Evolutionary conservation across 30 jellyfish, hydroid and myxozoan species (phyloP).

Genomic region (Cassiopea andromeda): DNA sequence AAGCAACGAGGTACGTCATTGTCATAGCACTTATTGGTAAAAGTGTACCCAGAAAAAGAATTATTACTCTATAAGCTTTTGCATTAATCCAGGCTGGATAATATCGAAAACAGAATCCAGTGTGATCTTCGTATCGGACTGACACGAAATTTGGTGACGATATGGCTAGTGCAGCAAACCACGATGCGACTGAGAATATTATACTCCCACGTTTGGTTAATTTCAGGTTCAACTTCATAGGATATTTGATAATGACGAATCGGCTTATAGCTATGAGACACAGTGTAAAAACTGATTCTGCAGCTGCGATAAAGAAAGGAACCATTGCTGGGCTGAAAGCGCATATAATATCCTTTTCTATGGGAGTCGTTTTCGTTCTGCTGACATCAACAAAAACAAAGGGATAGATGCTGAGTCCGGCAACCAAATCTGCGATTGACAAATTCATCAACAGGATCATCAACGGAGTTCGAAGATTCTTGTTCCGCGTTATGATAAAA

Average conservation of each 20-base stretch:
- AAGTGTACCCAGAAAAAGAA: constrained; percentile 32
- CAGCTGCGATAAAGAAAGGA: constrained; percentile 55
- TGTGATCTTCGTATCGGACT: constrained; percentile 46
- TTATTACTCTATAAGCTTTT: constrained; percentile 38
- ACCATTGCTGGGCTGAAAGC: constrained; percentile 60
- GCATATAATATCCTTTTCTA: constrained; percentile 40
- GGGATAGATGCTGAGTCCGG: constrained; percentile 58
- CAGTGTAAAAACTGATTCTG: constrained; percentile 66
- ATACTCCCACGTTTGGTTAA: constrained; percentile 41
- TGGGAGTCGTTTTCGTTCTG: constrained; percentile 27
- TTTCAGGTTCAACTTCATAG: constrained; percentile 27
- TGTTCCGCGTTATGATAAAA: constrained; percentile 6
- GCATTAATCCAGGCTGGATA: constrained; percentile 52
- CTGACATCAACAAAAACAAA: constrained; percentile 66
- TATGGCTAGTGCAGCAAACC: constrained; percentile 39
- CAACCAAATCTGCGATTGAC: constrained; percentile 69
- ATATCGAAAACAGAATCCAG: constrained; percentile 66
- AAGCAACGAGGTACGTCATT: constrained; percentile 52
- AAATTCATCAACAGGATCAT: constrained; percentile 47
- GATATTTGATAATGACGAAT: constrained; percentile 57
- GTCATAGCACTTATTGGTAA: constrained; percentile 45
- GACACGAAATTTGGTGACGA: constrained; percentile 44
- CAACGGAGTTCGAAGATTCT: constrained; percentile 66
- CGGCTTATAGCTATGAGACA: constrained; percentile 63
- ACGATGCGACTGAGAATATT: constrained; percentile 35